Base-by-base conservation (phyloP, 2,797 vertebrate species). In the Limnodromus scolopaceus region DNA sequence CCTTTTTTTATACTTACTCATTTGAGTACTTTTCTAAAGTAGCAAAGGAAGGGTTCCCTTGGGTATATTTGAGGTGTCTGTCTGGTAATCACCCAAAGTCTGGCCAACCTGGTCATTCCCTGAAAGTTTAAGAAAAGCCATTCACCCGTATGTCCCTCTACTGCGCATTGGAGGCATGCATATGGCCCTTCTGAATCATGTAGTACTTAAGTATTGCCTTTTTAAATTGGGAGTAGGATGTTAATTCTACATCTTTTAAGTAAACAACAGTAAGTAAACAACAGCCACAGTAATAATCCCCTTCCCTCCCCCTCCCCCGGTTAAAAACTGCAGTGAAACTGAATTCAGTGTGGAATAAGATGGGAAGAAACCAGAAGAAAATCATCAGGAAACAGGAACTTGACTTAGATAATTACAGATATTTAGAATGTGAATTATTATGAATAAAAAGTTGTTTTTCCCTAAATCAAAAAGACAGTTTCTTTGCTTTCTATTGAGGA, bases 221-320 rank as follows among this genome's bases (percentile, higher is more conserved):
- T 94, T 83, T 64, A 14, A 43, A 57, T 34, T 11, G 13, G 13
- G 48, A 77, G 7, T 51, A 71, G 51, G 57, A 49, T 61, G 27
- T 17, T 77, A 34, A 36, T 89, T 91, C 53, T 71, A 7, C 39
- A 49, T 74, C 30, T 74, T 82, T 61, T 61, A 39, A 80, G 68
- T 49, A 80, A 80, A 83, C 55, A 87, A 63, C 18, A 83, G 43
- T 57, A 36, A 85, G 64, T 54, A 80, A 80, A 85, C 60, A 89
- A 66, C 16, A 83, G 43, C 30, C 32, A 43, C n/a, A 55, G 51
- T 36, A 85, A 48, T 6, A 38, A 83, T 28, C 25, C 13, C 49
- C 51, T 3, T 23, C 24, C 11, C 9, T 45, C 14, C 6, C 3
- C 39, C 14, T 6, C 2, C 14, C 16, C 3, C n/a, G 53, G 28